Conservation (phyloP, 2,113 vertebrate genomes). For the Chloropsis cyanopogon region DNA sequence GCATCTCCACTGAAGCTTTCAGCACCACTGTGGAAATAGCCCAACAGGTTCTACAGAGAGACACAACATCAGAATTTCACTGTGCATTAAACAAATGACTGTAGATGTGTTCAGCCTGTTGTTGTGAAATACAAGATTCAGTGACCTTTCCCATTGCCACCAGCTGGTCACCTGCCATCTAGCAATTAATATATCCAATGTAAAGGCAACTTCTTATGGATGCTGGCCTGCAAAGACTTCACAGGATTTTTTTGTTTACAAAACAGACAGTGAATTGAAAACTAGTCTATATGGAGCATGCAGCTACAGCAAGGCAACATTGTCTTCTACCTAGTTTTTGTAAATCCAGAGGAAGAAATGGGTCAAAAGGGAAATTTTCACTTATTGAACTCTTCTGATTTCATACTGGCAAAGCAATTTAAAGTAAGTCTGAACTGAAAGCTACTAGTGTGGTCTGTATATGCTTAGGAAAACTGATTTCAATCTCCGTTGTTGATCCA, state of each 20-base stretch:
- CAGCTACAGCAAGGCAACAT: background rate
- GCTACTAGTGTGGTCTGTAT: background rate
- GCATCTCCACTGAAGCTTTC: slow-evolving; percentile 93
- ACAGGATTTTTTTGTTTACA: background rate
- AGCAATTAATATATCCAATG: background rate
- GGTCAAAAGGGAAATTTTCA: background rate
- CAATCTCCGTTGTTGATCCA: background rate
- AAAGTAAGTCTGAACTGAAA: background rate
- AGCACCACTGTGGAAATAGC: slow-evolving; percentile 91
- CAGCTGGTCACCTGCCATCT: background rate
- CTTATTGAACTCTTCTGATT: background rate
- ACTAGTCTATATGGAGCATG: background rate
- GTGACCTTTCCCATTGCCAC: background rate
- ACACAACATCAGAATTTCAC: slow-evolving; percentile 22
- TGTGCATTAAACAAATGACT: background rate
- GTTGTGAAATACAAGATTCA: background rate
- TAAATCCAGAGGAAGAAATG: background rate
- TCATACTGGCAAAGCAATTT: background rate
- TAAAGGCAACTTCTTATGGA: background rate
- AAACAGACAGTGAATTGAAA: background rate
- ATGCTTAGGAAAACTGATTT: background rate
- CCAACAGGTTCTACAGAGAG: slow-evolving; percentile 85
- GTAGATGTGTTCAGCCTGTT: background rate
- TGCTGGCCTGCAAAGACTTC: background rate
- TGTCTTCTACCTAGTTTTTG: background rate